phyloP scores from a whole-genome alignment of 2,113 vertebrate genomes.

The Tinamus guttatus region DNA sequence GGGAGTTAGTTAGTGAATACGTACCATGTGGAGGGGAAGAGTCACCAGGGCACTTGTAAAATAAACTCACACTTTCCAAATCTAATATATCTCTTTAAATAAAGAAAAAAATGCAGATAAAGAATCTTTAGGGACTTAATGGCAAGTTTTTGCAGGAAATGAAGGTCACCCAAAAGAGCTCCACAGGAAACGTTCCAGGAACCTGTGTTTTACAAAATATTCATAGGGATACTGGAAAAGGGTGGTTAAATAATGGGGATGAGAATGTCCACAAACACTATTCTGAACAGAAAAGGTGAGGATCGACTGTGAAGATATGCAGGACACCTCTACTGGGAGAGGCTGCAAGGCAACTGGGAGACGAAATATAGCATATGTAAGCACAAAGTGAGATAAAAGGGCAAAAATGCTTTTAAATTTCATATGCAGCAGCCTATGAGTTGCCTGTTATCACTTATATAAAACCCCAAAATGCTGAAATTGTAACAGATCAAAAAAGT shows the following conservation, averaged over 20 bases:
- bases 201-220: neutral
- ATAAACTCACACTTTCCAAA: neutral
- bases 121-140: neutral
- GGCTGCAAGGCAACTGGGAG: neutral
- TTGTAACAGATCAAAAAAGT: neutral
- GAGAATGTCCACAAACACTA: neutral
- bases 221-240: too few relatives aligned
- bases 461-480: neutral
- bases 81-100: neutral
- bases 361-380: neutral
- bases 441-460: neutral
- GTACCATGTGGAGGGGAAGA: neutral
- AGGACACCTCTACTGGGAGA: neutral
- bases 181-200: neutral
- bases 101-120: neutral
- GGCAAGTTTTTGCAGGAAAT: neutral
- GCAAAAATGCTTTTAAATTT: neutral
- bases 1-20: neutral
- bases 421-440: neutral
- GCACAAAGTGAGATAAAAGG: neutral
- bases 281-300: neutral
- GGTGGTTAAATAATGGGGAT: neutral
- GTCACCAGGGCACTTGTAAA: neutral
- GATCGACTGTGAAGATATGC: neutral
- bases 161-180: neutral